Evolutionary conservation across 2,797 vertebrate species (phyloP).

Genomic region (Sebastes flavidus): DNA sequence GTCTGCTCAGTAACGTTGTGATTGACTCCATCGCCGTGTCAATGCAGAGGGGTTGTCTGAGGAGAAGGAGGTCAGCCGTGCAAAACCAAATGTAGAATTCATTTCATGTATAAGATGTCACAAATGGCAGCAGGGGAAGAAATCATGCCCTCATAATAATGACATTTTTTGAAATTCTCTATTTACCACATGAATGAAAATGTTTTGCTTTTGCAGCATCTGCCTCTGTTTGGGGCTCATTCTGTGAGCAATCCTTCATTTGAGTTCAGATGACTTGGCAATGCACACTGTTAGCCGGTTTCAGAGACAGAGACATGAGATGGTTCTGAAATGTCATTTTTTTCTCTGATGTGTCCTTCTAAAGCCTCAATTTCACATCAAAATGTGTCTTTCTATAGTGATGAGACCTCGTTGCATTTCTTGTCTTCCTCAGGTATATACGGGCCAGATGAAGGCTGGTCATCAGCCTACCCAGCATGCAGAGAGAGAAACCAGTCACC

Average conservation of each 20-base stretch:
- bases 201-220: slow-evolving; percentile 20
- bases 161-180: slow-evolving; percentile 26
- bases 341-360: background rate
- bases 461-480: slow-evolving; percentile 88
- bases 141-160: slow-evolving; percentile 15
- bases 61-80: slow-evolving; percentile 12
- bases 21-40: background rate
- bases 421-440: slow-evolving; percentile 84
- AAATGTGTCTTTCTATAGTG: background rate
- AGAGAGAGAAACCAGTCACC: slow-evolving; percentile 92
- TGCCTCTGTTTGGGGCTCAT: slow-evolving; percentile 7
- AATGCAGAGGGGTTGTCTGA: background rate
- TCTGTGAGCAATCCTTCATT: slow-evolving; percentile 34
- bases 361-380: background rate
- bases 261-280: slow-evolving; percentile 45
- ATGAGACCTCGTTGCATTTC: slow-evolving; percentile 4
- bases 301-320: slow-evolving; percentile 12
- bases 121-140: background rate
- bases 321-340: slow-evolving; percentile 29
- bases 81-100: slow-evolving; percentile 8
- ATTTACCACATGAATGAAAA: slow-evolving; percentile 33
- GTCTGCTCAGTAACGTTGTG: background rate
- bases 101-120: background rate
- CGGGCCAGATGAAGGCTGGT: slow-evolving; percentile 94
- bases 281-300: slow-evolving; percentile 28